Evolutionary conservation across 2,113 vertebrate genomes (phyloP).

Genomic region (Talpa occidentalis): DNA sequence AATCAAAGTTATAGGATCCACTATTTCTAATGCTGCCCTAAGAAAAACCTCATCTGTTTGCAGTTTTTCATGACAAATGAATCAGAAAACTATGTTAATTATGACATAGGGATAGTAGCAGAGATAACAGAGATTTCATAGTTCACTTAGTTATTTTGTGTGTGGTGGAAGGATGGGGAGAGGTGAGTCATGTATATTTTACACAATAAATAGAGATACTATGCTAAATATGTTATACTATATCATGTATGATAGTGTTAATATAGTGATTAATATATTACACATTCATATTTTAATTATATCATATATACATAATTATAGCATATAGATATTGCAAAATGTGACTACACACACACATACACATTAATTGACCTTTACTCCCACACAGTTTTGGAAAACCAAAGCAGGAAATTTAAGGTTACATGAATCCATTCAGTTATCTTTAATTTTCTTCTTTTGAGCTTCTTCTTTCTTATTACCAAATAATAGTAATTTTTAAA

Average conservation of each 20-base stretch:
- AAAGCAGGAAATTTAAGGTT: neutral
- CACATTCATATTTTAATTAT: neutral
- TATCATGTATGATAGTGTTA: neutral
- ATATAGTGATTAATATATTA: no score
- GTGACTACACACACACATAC: neutral
- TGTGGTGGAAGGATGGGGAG: neutral
- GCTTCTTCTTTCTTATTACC: neutral
- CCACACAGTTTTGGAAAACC: neutral
- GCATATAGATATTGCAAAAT: neutral
- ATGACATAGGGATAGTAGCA: neutral
- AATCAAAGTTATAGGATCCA: neutral
- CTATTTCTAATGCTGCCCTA: neutral
- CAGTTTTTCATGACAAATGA: neutral
- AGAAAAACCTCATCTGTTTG: neutral
- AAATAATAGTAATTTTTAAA: neutral
- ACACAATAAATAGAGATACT: neutral
- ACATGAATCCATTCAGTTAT: neutral
- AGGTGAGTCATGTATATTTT: neutral
- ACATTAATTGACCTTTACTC: neutral
- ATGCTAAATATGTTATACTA: neutral
- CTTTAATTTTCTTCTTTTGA: conserved; percentile 18
- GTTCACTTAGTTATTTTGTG: neutral
- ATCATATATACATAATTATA: neutral
- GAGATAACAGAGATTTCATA: neutral
- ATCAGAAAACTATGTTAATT: neutral